These are phyloP conservation scores for Sebastes iracundus DNA, from an alignment of 2,797 vertebrate species.

Conservation along the genomic window DNA sequence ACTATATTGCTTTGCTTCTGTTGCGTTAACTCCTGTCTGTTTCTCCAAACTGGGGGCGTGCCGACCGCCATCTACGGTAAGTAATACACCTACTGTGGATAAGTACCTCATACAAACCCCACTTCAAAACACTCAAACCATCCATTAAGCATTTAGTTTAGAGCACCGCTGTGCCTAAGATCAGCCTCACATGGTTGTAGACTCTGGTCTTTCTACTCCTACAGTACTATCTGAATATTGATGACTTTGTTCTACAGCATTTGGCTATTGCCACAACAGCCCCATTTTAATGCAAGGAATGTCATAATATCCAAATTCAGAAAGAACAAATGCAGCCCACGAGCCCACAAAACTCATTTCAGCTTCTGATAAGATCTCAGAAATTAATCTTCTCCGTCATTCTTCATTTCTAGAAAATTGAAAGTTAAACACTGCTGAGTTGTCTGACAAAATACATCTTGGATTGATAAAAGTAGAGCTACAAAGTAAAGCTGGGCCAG, in stretches of 20 bases:
- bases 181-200: background rate
- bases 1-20: no score
- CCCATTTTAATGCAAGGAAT: background rate
- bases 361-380: background rate
- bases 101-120: no score
- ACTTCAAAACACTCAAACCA: no score
- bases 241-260: background rate
- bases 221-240: background rate
- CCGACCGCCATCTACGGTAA: no score
- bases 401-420: background rate
- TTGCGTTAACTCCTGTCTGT: no score
- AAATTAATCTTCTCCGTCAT: background rate
- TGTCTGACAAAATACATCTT: background rate
- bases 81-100: no score
- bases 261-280: background rate
- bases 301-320: background rate
- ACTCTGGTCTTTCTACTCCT: background rate
- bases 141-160: background rate
- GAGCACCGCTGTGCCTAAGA: background rate
- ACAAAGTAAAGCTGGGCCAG: background rate
- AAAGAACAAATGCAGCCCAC: background rate
- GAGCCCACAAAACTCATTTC: background rate
- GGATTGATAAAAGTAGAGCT: background rate
- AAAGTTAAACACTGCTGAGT: background rate
- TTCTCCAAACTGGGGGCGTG: no score